phyloP scores from a whole-genome alignment of 1,140 invertebrate genomes.

The Atta colombica region DNA sequence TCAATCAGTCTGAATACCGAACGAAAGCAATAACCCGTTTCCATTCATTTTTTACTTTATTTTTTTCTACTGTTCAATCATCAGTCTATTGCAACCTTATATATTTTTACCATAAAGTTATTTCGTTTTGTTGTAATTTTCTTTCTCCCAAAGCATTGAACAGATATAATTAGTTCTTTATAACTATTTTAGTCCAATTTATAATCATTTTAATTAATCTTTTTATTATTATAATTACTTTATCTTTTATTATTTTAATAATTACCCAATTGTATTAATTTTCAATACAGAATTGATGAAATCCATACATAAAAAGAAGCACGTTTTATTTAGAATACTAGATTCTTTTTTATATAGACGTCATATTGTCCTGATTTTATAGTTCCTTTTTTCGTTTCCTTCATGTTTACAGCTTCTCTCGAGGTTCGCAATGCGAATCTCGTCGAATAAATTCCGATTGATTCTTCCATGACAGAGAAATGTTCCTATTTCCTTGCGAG shows the following conservation, averaged over 20 bases:
- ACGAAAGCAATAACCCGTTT: not conserved
- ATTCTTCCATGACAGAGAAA: not conserved
- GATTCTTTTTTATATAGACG: not conserved
- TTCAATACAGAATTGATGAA: constrained; percentile 13
- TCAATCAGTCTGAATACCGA: constrained; percentile 8
- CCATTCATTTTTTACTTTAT: constrained; percentile 11
- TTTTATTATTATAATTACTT: not conserved
- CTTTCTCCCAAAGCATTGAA: not conserved
- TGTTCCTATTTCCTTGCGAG: not conserved
- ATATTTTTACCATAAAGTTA: not conserved
- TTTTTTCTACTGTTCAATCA: not conserved
- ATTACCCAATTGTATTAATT: not conserved
- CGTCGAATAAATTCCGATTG: constrained; percentile 2
- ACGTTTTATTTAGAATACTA: not conserved
- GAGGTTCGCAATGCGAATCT: not conserved
- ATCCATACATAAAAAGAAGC: not conserved
- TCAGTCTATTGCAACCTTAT: not conserved
- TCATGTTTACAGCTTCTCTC: not conserved
- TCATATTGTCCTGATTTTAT: not conserved
- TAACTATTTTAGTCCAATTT: not conserved
- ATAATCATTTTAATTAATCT: not conserved
- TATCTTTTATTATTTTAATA: not conserved
- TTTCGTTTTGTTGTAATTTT: not conserved
- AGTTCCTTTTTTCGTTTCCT: not conserved
- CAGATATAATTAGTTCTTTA: not conserved